These are phyloP conservation scores for Drosophila tanythrix DNA, from an alignment of 2,888 invertebrate genomes.

Conservation along the genomic window DNA sequence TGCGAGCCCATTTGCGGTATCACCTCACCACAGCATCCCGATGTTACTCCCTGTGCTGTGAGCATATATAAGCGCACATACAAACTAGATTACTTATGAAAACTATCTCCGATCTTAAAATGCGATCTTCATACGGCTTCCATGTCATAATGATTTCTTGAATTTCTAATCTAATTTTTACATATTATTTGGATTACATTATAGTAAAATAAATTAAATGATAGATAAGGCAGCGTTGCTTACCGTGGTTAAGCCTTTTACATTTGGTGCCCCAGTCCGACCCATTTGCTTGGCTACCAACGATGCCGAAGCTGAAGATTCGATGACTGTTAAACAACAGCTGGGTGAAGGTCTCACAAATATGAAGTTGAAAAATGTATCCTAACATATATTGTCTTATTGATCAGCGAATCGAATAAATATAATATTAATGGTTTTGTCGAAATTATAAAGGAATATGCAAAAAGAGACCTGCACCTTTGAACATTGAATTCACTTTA, in stretches of 20 bases:
- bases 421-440: constrained; percentile 3
- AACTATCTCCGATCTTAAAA: not conserved
- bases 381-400: constrained; percentile 8
- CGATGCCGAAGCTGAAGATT: not conserved
- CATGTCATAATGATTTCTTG: not conserved
- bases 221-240: constrained; percentile 35
- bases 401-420: not conserved
- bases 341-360: not conserved
- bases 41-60: constrained; percentile 70
- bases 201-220: not conserved
- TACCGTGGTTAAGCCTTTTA: constrained; percentile 54
- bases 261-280: constrained; percentile 36
- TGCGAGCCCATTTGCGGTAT: constrained; percentile 76
- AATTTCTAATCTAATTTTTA: not conserved
- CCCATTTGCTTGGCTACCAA: constrained; percentile 52
- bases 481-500: constrained; percentile 77
- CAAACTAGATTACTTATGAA: not conserved
- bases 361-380: not conserved
- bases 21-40: constrained; percentile 32
- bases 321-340: accelerated
- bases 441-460: not conserved
- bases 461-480: constrained; percentile 13
- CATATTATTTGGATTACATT: not conserved
- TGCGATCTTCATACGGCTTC: not conserved
- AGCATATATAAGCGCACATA: constrained; percentile 32